Evolutionary conservation across 2,113 vertebrate genomes (phyloP), one percentile per base, ranked within the genome.

Genomic region (Nothobranchius kuhntae): DNA sequence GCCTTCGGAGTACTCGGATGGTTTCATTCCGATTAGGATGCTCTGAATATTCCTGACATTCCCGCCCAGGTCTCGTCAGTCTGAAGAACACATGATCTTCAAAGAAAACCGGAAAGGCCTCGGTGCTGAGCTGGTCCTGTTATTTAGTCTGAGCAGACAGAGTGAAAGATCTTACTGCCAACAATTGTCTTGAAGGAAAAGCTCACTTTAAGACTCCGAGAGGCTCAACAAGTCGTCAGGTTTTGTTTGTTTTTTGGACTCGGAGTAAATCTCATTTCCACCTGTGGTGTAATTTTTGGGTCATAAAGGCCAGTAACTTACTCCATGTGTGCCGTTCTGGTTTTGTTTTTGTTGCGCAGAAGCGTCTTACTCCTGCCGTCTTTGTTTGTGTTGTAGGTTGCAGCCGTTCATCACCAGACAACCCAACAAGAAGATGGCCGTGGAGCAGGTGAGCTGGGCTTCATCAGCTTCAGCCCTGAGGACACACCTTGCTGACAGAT

Each of bases 371-470:
- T 30, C 2, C 12, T 53, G 46, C 21, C 0, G 12, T 44, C 7
- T 1, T 15, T 11, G 51, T 53, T 10, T 72, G 54, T 86, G 51
- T 90, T 86, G 60, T 82, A 97, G 96, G 88, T 87, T 96, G 85
- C 92, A 93, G 78, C 96, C 95, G 0, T 86, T 95, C 84, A 92
- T 96, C 80, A 93, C 86, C 3, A 75, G 90, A 3, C 95, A 94
- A 54, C 89, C 92, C 7, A 73, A 77, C 30, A 98, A 98, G 91
- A 98, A 95, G 86, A 83, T 87, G 21, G 92, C 93, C 0, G 48
- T 83, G 0, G 94, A 94, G 78, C 90, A 96, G 95, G 96, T 98
- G 74, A 85, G 89, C 26, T 71, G 0, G 52, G 65, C 50, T 52
- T 45, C 9, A 12, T 45, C 10, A 4, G 30, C 4, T 30, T 30